phyloP scores from a whole-genome alignment of 1,140 invertebrate species.

The Andrena cerasifolii region DNA sequence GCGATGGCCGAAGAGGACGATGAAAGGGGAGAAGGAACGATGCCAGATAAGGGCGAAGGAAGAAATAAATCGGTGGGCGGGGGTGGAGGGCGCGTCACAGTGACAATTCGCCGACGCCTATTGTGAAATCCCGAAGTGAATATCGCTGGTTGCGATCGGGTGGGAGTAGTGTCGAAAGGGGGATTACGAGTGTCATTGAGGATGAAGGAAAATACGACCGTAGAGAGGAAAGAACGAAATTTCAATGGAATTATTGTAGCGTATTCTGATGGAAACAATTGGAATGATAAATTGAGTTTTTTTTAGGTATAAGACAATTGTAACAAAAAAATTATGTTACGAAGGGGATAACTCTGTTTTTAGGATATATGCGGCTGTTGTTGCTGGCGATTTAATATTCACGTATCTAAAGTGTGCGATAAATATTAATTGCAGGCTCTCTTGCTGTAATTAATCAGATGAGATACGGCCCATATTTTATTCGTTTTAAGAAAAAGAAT shows the following conservation, averaged over 20 bases:
- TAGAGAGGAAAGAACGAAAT: background rate
- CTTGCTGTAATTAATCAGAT: too few species aligned
- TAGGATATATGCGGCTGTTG: too few species aligned
- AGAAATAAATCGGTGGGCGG: slow-evolving; percentile 30
- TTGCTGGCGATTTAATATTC: too few species aligned
- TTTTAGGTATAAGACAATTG: too few species aligned
- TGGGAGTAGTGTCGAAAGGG: background rate
- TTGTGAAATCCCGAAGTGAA: background rate
- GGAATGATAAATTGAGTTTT: too few species aligned
- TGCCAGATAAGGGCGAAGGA: slow-evolving; percentile 1
- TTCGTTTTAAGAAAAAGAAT: too few species aligned
- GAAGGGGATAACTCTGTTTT: too few species aligned
- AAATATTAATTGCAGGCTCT: too few species aligned
- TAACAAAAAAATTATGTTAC: too few species aligned
- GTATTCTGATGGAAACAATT: too few species aligned
- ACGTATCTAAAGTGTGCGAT: too few species aligned
- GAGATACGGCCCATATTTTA: too few species aligned
- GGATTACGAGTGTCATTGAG: background rate
- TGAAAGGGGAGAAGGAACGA: slow-evolving; percentile 2
- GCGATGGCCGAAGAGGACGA: background rate
- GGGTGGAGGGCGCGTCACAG: background rate
- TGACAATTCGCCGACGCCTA: background rate
- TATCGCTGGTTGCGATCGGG: background rate
- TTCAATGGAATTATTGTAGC: background rate
- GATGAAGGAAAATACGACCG: background rate